These are phyloP conservation scores for Diadophis punctatus DNA, from an alignment of 2,113 vertebrate species.

Conservation along the genomic window DNA sequence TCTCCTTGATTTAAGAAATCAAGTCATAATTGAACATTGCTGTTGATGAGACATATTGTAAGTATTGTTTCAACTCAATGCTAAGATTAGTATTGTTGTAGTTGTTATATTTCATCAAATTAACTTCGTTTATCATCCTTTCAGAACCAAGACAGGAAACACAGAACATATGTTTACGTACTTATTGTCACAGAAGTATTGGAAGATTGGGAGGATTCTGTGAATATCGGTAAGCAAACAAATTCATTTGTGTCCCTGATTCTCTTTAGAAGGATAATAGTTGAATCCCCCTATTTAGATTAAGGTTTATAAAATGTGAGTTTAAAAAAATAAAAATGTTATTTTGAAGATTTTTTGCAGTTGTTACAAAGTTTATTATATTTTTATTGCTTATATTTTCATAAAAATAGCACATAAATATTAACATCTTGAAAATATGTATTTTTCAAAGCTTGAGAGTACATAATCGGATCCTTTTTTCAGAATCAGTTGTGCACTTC, in stretches of 20 bases:
- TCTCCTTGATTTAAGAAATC: not conserved
- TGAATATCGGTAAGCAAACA: slow-evolving; percentile 87
- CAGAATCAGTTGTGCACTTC: not conserved
- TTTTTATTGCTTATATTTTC: not conserved
- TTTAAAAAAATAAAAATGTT: not conserved
- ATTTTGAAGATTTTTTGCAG: not conserved
- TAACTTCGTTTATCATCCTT: slow-evolving; percentile 11
- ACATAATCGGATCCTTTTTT: not conserved
- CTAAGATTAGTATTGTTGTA: not conserved
- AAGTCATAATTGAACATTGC: not conserved
- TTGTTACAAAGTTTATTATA: not conserved
- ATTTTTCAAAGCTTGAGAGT: not conserved
- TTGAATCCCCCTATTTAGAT: not conserved
- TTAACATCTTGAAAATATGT: not conserved
- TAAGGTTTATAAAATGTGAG: not conserved
- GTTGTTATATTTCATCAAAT: not conserved
- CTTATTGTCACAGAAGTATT: slow-evolving; percentile 94
- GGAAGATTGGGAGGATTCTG: slow-evolving; percentile 98
- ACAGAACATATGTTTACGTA: slow-evolving; percentile 96
- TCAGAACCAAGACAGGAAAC: slow-evolving; percentile 95
- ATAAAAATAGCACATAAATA: not conserved
- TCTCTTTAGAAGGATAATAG: accelerated
- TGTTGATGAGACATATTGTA: not conserved
- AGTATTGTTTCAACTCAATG: not conserved
- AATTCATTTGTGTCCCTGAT: not conserved